Evolutionary conservation across 1,140 invertebrate genomes (phyloP).

Genomic region (Cydia fagiglandana): DNA sequence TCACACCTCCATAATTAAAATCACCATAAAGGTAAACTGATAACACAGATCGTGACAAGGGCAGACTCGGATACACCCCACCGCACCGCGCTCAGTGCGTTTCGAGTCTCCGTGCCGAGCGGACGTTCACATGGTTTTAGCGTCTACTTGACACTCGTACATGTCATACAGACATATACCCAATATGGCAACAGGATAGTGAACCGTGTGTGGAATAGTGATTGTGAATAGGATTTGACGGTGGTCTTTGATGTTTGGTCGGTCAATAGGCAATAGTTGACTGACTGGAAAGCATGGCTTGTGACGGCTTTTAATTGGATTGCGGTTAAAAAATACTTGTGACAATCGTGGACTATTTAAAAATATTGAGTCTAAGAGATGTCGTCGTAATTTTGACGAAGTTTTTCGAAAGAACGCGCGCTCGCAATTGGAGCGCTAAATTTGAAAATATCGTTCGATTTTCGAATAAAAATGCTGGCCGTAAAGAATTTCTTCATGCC

Average conservation of each 20-base stretch:
- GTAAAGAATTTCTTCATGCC: slow-evolving; percentile 85
- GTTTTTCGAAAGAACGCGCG: not conserved
- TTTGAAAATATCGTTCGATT: not conserved
- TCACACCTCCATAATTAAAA: slow-evolving; percentile 19
- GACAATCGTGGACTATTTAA: not conserved
- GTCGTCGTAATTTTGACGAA: not conserved
- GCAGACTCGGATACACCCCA: slow-evolving; percentile 3
- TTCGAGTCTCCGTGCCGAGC: not conserved
- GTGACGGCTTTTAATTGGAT: slow-evolving; percentile 5
- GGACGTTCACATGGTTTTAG: not conserved
- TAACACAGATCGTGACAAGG: slow-evolving; percentile 6
- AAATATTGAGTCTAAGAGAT: not conserved
- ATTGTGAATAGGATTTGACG: not conserved
- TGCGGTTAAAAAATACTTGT: not conserved
- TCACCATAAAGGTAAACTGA: slow-evolving; percentile 15
- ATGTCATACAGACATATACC: not conserved
- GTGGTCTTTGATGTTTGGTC: slow-evolving; percentile 12
- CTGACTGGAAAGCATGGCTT: slow-evolving; percentile 13
- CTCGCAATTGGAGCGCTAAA: not conserved
- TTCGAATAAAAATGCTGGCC: slow-evolving; percentile 75
- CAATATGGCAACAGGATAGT: slow-evolving; percentile 17
- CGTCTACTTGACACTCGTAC: not conserved
- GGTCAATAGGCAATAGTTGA: slow-evolving; percentile 27
- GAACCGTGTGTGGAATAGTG: slow-evolving; percentile 9
- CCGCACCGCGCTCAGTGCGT: slow-evolving; percentile 14